Evolutionary conservation across 2,797 vertebrate species (phyloP).

Genomic region (Danio jaintianensis): DNA sequence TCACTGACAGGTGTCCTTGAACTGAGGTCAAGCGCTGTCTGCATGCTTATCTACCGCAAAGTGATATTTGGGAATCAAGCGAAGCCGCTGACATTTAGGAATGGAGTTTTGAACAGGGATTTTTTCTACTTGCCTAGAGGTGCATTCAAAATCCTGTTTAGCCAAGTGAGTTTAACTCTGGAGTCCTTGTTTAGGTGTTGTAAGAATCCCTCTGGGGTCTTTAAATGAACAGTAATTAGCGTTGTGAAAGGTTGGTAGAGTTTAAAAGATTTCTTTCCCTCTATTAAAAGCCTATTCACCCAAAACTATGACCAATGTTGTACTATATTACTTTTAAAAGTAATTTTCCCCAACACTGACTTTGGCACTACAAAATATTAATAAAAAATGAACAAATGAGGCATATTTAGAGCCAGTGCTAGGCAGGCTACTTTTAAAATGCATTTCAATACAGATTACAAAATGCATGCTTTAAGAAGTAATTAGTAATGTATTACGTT

Average conservation of each 20-base stretch:
- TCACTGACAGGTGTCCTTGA: constrained; percentile 40
- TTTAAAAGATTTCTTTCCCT: neutral
- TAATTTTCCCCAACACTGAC: too few species aligned
- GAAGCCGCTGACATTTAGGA: constrained; percentile 37
- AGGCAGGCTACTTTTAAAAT: too few species aligned
- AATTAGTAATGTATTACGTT: too few species aligned
- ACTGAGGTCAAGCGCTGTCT: neutral
- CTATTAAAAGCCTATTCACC: too few species aligned
- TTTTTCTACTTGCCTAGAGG: constrained; percentile 40
- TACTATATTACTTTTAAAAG: too few species aligned
- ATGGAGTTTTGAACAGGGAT: constrained; percentile 16
- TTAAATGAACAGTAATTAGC: neutral
- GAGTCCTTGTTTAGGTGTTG: constrained; percentile 2
- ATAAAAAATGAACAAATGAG: too few species aligned
- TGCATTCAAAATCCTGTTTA: constrained; percentile 43
- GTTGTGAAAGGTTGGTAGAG: constrained; percentile 21
- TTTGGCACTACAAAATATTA: too few species aligned
- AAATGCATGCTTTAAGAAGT: too few species aligned
- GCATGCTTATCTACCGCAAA: constrained; percentile 15
- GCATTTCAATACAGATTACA: too few species aligned
- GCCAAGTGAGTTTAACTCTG: constrained; percentile 27
- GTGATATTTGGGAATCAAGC: constrained; percentile 42
- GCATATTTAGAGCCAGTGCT: too few species aligned
- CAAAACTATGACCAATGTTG: too few species aligned
- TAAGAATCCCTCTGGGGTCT: constrained; percentile 8